phyloP scores from a whole-genome alignment of 64 coral and sea anemone genomes.

The Platygyra sinensis region DNA sequence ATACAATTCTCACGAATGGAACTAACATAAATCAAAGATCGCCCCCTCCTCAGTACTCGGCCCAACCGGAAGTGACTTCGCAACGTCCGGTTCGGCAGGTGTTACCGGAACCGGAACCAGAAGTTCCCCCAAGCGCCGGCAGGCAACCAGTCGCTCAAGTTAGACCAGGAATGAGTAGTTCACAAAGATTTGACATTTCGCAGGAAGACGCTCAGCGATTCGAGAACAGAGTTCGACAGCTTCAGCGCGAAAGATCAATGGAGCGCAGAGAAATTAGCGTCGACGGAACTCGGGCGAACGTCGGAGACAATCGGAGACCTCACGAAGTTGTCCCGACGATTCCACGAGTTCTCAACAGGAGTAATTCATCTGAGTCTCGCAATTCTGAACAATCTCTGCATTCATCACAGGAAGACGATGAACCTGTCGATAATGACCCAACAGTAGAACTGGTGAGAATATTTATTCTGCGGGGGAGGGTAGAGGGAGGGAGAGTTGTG shows the following conservation, averaged over 20 bases:
- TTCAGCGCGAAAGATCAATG: slow-evolving; percentile 36
- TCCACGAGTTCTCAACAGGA: neutral
- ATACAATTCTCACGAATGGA: neutral
- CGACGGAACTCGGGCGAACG: neutral
- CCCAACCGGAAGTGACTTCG: neutral
- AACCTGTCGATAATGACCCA: slow-evolving; percentile 40
- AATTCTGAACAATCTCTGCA: slow-evolving; percentile 15
- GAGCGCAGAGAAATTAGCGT: slow-evolving; percentile 10
- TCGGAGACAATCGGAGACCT: slow-evolving; percentile 12
- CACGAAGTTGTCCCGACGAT: neutral
- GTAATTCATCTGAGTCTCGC: slow-evolving; percentile 19
- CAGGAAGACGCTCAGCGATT: slow-evolving; percentile 16
- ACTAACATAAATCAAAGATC: neutral
- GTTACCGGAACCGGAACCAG: slow-evolving; percentile 30
- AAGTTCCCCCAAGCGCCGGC: neutral
- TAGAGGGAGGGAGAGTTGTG: too few relatives aligned
- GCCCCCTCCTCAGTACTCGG: slow-evolving; percentile 32
- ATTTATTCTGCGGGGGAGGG: neutral
- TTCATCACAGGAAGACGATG: slow-evolving; percentile 7
- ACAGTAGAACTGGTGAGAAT: slow-evolving; percentile 12
- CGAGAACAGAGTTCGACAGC: slow-evolving; percentile 36
- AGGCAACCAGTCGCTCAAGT: slow-evolving; percentile 24
- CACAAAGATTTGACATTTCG: slow-evolving; percentile 19
- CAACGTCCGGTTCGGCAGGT: slow-evolving; percentile 21
- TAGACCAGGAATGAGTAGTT: slow-evolving; percentile 9